Evolutionary conservation across 1,140 invertebrate genomes (phyloP).

Genomic region (Saccostrea cuccullata): DNA sequence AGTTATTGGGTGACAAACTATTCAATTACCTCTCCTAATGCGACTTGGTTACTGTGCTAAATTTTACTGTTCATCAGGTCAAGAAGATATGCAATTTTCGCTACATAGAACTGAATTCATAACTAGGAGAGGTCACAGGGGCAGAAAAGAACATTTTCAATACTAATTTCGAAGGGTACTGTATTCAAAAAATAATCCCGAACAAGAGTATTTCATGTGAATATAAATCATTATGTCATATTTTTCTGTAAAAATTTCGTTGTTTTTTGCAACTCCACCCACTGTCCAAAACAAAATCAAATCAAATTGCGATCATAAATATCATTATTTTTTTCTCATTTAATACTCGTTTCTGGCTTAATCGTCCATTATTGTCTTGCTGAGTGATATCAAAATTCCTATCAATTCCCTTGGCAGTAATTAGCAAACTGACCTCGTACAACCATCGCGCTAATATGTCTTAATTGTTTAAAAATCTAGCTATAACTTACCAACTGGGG

Average conservation of each 20-base stretch:
- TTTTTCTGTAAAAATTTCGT: too few relatives aligned
- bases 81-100: neutral
- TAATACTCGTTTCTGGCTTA: neutral
- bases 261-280: neutral
- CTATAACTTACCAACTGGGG: neutral
- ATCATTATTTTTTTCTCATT: neutral
- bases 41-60: slow-evolving; percentile 2
- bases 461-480: neutral
- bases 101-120: neutral
- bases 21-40: neutral
- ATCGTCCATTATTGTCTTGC: neutral
- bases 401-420: neutral
- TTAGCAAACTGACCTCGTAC: neutral
- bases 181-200: neutral
- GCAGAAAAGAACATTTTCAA: neutral
- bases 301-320: neutral
- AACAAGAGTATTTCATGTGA: neutral
- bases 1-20: slow-evolving; percentile 15
- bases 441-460: neutral
- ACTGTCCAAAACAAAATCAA: neutral
- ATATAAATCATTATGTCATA: too few relatives aligned
- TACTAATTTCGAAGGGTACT: neutral
- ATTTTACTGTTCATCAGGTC: neutral
- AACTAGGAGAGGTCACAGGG: neutral
- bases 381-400: neutral